Evolutionary conservation across 2,888 invertebrate genomes (phyloP), one percentile per base, ranked within the genome.

Genomic region (Cryptus armator): DNA sequence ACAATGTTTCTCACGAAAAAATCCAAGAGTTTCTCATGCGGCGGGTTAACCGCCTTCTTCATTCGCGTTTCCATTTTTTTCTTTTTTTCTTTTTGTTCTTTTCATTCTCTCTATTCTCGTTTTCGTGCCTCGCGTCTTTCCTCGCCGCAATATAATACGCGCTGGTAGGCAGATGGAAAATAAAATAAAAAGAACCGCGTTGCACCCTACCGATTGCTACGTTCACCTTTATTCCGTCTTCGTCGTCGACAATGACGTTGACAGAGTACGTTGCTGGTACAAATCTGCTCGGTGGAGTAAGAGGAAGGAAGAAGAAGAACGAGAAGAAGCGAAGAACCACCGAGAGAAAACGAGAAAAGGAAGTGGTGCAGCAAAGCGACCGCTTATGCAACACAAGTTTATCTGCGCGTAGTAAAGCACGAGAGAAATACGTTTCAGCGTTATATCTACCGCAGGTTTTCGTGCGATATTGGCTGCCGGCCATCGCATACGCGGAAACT

Each of bases 401-500:
- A n/a, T 59, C 53, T 16, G 44, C 72, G 5, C 46, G 72, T 44
- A 9, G 44, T 32, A 37, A 16, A 53, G 19, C 14, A 59, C 59
- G 46, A 12, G 62, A 48, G 16, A 46, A 46, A 74, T 62, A 29
- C 74, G 74, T 48, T 74, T 37, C 37, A 37, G 37, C 29, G 44
- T 46, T 74, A 46, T 29, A 74, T 32, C 74, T 74, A 62, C 62
- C 62, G 62, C 74, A 74, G 74, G 32, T 9, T 62, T 43, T n/a
- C 46, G 32, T 12, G 9, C 29, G 44, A 46, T 46, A 74, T 74
- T 74, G 72, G 72, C 72, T 7, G 24, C 29, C 24, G 74, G 74
- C 74, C 62, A 74, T 59, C 62, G 29, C 29, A n/a, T 44, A 56
- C 56, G 37, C n/a, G 12, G 12, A 74, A 62, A 19, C 10, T 29